Conservation (phyloP, 2,113 vertebrate genomes). For the Pelusios castaneus region DNA sequence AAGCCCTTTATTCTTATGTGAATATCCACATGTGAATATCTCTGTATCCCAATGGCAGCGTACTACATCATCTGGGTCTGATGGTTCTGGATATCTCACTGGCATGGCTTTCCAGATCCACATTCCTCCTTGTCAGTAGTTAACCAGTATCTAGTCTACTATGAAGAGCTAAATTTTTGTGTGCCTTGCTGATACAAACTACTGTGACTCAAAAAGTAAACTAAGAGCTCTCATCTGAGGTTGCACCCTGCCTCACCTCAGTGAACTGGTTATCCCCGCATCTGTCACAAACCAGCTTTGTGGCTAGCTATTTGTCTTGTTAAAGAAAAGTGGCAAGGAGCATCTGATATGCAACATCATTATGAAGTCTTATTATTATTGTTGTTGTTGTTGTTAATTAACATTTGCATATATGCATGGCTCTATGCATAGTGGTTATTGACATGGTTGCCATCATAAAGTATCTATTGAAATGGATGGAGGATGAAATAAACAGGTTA, state of each 20-base stretch:
- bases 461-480: neutral
- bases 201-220: neutral
- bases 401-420: neutral
- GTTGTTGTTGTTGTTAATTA: neutral
- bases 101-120: neutral
- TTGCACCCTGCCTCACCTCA: neutral
- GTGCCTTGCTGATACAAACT: neutral
- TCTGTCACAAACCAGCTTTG: neutral
- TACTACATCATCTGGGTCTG: neutral
- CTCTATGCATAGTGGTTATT: neutral
- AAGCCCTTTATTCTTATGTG: rapidly evolving
- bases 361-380: neutral
- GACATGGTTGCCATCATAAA: neutral
- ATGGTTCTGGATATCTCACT: neutral
- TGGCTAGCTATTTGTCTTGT: neutral
- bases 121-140: neutral
- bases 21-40: neutral
- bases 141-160: neutral
- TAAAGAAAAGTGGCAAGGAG: rapidly evolving
- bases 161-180: neutral
- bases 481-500: neutral
- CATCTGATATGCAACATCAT: rapidly evolving
- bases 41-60: neutral
- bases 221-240: neutral
- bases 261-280: rapidly evolving